Base-by-base conservation (phyloP, 2,113 vertebrate genomes). In the Gobio gobio region DNA sequence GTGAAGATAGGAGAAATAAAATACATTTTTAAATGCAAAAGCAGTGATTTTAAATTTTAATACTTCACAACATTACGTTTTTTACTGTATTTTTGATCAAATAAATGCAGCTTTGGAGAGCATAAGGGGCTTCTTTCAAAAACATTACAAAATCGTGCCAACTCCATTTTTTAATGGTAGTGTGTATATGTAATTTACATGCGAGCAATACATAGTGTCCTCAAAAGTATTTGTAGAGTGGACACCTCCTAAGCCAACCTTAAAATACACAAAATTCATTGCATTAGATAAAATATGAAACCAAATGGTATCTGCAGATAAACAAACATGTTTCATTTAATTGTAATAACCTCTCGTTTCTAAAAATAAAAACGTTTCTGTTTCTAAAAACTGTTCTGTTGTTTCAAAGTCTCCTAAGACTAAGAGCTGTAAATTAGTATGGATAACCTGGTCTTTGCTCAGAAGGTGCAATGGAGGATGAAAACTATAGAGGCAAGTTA, bases 381-480 rank as follows among this genome's bases (percentile, higher is more conserved):
- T 18, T 72, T 45, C 4, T 72, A 72, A 72, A 43, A 72, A n/a
- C 3, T 45, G 40, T n/a, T 72, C 10, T 45, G 49, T 22, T 73
- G 26, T 58, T 36, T 77, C 2, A 22, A 22, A 54, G n/a, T 54
- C 73, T 18, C 73, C 3, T 76, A 54, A 76, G 47, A 76, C 49
- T 22, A 26, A 33, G 47, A 76, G 47, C 75, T 77, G 75, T 77
- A 26, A 77, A 58, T 77, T 58, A 58, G 51, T 58, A 77, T 77
- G 75, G 29, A 58, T 58, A 77, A 58, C 16, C 22, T 24, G 70
- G 4, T 24, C 43, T 56, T 36, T 33, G 10, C 26, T 36, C 16
- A 58, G 75, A 26, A 56, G 74, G 74, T 36, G 74, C 75, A 77
- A 77, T 77, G 51, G 49, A 56, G 75, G 49, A 77, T 77, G 75